Base-by-base conservation (phyloP, 2,888 invertebrate species). In the Xylota segnis region DNA sequence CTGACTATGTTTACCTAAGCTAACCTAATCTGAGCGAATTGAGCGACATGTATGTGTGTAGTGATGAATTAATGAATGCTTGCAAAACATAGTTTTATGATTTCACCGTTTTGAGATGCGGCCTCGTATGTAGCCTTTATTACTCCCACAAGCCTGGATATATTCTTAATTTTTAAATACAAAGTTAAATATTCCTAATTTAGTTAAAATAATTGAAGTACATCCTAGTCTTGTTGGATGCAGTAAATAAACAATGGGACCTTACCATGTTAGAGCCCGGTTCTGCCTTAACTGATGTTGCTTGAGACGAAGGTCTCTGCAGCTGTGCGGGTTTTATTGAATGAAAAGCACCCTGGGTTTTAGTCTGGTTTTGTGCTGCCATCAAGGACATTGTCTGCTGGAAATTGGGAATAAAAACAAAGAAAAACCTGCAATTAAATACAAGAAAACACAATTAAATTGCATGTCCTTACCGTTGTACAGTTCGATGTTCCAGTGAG, bases 281-380 rank as follows among this genome's bases (percentile, higher is more conserved):
- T 79, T 92, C 91, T 4, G 91, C 91, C 77, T 92, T 92, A 0
- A 91, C 89, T 4, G 91, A 91, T 1, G 91, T 91, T 2, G 90
- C 90, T 87, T 90, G 91, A 2, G 91, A 90, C 4, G 90, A 88
- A 14, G 91, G 88, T 3, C 90, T 88, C 18, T 90, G 90, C 12
- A 90, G 70, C 74, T 91, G 90, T 3, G 89, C 54, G n/a, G 91
- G 89, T 23, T 90, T 89, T 14, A 90, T 89, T 1, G 90, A 89
- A 63, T 91, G 90, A 37, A 91, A 91, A 10, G 90, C 90, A 0
- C 91, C 91, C 66, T 89, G 91, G 0, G 89, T 61, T 52, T 90
- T 87, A 0, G 83, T 75, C 63, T 45, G 82, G 27, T 74, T 82
- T 10, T 90, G 89, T 0, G 89, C 88, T n/a, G 90, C 88, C 89